Percentiles rank a stretch among this genome's conserved stretches.
phyloP scores from a whole-genome alignment of 2,797 vertebrate genomes.

The Octomys mimax region DNA sequence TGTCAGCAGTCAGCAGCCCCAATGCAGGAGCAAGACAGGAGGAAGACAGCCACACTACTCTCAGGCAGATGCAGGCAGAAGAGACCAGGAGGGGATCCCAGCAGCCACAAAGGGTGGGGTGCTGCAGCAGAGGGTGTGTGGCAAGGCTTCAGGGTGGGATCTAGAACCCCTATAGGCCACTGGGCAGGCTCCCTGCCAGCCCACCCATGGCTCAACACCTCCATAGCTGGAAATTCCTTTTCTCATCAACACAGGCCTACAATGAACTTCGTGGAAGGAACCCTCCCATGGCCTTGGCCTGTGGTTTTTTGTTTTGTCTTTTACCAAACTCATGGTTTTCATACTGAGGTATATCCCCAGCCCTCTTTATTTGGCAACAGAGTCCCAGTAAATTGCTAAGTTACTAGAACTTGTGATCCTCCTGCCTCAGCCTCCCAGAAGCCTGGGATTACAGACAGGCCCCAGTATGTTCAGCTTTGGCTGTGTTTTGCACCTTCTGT shows the following conservation, averaged over 20 bases:
- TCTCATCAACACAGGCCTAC: neutral
- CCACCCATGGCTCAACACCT: neutral
- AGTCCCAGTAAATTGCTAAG: neutral
- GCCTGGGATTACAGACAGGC: neutral
- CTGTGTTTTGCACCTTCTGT: neutral
- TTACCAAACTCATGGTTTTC: neutral
- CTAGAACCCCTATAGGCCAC: rapidly evolving
- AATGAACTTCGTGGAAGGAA: neutral
- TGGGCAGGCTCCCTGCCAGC: neutral
- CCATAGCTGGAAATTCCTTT: neutral
- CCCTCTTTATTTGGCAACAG: neutral
- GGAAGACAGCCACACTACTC: too few relatives aligned
- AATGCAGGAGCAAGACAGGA: too few relatives aligned
- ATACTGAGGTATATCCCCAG: neutral
- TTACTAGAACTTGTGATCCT: neutral
- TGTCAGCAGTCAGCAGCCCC: neutral
- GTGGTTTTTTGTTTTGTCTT: neutral
- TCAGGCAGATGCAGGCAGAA: rapidly evolving
- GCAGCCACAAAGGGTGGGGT: too few relatives aligned
- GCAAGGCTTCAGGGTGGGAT: neutral
- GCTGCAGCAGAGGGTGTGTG: too few relatives aligned
- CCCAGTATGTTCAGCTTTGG: neutral
- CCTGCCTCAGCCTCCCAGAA: neutral
- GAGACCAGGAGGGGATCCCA: neutral
- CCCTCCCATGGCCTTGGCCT: rapidly evolving